A percentile compares a stretch with the other conserved stretches of the same genome.
Evolutionary conservation across 2,888 invertebrate species (phyloP).

Genomic region (Pristionchus mayeri): DNA sequence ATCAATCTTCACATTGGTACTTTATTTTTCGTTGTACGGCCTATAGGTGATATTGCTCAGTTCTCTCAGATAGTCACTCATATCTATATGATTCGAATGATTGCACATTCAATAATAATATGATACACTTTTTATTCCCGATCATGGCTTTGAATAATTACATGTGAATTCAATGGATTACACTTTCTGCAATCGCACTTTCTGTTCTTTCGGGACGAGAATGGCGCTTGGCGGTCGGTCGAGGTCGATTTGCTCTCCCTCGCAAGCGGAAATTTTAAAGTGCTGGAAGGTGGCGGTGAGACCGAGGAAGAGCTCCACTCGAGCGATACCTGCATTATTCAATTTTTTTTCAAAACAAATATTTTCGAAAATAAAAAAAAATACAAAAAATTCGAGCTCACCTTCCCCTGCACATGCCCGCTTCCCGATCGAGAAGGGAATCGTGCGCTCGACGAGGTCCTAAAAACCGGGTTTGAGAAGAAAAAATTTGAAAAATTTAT

Average conservation of each 20-base stretch:
- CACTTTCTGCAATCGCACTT: background rate
- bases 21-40: too few relatives aligned
- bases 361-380: too few relatives aligned
- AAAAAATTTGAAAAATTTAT: background rate
- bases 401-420: background rate
- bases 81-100: too few relatives aligned
- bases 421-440: conserved; percentile 36
- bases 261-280: background rate
- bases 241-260: background rate
- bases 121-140: too few relatives aligned
- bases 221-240: background rate
- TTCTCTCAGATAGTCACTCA: too few relatives aligned
- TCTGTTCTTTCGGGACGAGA: background rate
- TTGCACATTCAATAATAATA: background rate
- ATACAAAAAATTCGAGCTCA: background rate
- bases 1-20: too few relatives aligned
- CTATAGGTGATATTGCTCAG: background rate
- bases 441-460: conserved; percentile 29
- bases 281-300: background rate
- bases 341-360: background rate
- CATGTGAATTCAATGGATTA: too few relatives aligned
- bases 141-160: too few relatives aligned
- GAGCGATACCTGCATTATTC: background rate
- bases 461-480: too few relatives aligned
- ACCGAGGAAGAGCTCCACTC: background rate